A percentile compares a stretch with the other conserved stretches of the same genome.
Evolutionary conservation across 2,797 vertebrate genomes (phyloP).

Genomic region (Centroberyx gerrardi): DNA sequence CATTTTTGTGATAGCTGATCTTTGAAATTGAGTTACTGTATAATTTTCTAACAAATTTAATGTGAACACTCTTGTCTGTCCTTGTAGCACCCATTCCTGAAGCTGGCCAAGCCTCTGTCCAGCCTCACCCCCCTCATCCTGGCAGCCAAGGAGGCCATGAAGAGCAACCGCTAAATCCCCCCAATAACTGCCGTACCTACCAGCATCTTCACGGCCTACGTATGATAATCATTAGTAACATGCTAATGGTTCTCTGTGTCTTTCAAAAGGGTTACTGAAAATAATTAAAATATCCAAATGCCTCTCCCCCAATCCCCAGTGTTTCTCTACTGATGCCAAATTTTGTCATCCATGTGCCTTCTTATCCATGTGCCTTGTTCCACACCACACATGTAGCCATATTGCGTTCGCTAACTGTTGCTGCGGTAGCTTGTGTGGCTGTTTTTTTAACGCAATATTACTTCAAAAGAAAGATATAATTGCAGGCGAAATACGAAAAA

Average conservation of each 20-base stretch:
- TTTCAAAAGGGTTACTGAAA: slow-evolving; percentile 11
- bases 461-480: too few species aligned
- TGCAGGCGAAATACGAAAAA: too few species aligned
- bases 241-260: slow-evolving; percentile 18
- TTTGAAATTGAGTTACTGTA: background rate
- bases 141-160: slow-evolving; percentile 99
- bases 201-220: slow-evolving; percentile 17
- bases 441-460: too few species aligned
- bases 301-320: slow-evolving; percentile 27
- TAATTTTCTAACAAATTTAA: background rate
- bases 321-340: slow-evolving; percentile 39
- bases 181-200: slow-evolving; percentile 22
- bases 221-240: slow-evolving; percentile 23
- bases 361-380: slow-evolving; percentile 42
- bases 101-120: slow-evolving; percentile 97
- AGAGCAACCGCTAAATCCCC: slow-evolving; percentile 86
- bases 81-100: slow-evolving; percentile 96
- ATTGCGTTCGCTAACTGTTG: slow-evolving; percentile 8
- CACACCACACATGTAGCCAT: slow-evolving; percentile 19
- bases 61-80: background rate
- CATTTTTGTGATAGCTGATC: background rate
- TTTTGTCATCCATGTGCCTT: slow-evolving; percentile 19
- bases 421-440: slow-evolving; percentile 2
- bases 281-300: slow-evolving; percentile 13
- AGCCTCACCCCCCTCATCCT: slow-evolving; percentile 98